These are phyloP conservation scores for Lampris megalopsis DNA, from an alignment of 2,113 vertebrate species.

Conservation along the genomic window DNA sequence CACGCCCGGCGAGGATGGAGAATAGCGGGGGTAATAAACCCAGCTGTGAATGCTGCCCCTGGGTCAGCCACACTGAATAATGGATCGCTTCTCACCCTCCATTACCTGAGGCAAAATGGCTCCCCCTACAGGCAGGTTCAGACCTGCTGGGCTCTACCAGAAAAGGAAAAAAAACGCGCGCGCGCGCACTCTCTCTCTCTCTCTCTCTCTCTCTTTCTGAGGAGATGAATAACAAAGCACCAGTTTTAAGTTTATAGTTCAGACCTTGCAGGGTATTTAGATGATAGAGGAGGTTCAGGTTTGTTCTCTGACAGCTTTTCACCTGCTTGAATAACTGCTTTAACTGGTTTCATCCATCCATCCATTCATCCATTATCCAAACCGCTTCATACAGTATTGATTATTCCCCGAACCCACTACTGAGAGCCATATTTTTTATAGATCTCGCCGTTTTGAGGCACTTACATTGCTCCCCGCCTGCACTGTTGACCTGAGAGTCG, in stretches of 20 bases:
- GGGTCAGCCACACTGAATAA: slow-evolving; percentile 17
- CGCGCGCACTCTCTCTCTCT: background rate
- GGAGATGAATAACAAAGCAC: background rate
- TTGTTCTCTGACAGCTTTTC: background rate
- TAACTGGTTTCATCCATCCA: background rate
- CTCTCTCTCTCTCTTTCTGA: background rate
- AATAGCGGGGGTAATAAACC: slow-evolving; percentile 44
- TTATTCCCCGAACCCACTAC: background rate
- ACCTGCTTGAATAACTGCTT: background rate
- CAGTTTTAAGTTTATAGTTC: no score
- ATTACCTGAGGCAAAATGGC: background rate
- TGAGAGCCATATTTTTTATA: background rate
- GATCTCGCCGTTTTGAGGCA: slow-evolving; percentile 1
- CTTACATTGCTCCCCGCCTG: slow-evolving; percentile 2
- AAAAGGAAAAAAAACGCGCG: background rate
- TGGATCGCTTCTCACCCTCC: slow-evolving; percentile 21
- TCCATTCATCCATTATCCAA: no score
- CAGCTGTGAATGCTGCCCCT: slow-evolving; percentile 34
- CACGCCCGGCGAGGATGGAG: slow-evolving; percentile 7
- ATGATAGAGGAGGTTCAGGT: background rate
- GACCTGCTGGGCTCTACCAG: background rate
- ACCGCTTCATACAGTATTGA: background rate
- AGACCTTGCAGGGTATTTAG: background rate
- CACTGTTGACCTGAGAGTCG: slow-evolving; percentile 13
- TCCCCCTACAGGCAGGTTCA: background rate